Conservation (phyloP, 2,797 vertebrate genomes). For the Bryconaethiops microstoma region DNA sequence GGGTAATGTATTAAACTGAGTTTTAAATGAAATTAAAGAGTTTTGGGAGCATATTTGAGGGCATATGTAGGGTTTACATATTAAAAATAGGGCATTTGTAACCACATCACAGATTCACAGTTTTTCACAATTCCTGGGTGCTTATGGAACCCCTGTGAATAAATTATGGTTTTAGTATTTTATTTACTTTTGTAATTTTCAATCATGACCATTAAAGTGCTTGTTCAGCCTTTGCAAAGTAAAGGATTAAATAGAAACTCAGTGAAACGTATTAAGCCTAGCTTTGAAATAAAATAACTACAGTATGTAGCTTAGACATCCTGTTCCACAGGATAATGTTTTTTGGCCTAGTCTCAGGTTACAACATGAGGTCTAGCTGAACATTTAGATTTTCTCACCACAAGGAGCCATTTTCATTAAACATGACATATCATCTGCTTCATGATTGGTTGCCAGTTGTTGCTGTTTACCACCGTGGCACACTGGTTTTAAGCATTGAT, state of each 20-base stretch:
- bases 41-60: no score
- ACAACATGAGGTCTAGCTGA: background rate
- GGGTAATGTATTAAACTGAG: no score
- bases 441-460: background rate
- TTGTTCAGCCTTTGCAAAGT: background rate
- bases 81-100: no score
- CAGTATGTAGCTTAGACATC: background rate
- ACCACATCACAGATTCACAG: no score
- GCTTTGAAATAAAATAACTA: background rate
- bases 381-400: constrained; percentile 38
- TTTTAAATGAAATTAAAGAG: no score
- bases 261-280: background rate
- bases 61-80: no score
- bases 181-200: background rate
- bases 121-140: no score
- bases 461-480: background rate
- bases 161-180: background rate
- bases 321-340: background rate
- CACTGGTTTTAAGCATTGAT: background rate
- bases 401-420: constrained; percentile 21
- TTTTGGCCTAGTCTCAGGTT: background rate
- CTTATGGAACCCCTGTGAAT: no score
- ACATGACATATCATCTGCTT: constrained; percentile 25
- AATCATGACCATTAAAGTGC: background rate
- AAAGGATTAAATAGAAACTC: background rate